Conservation (phyloP, 2,113 vertebrate genomes). For the Glaucidium brasilianum region DNA sequence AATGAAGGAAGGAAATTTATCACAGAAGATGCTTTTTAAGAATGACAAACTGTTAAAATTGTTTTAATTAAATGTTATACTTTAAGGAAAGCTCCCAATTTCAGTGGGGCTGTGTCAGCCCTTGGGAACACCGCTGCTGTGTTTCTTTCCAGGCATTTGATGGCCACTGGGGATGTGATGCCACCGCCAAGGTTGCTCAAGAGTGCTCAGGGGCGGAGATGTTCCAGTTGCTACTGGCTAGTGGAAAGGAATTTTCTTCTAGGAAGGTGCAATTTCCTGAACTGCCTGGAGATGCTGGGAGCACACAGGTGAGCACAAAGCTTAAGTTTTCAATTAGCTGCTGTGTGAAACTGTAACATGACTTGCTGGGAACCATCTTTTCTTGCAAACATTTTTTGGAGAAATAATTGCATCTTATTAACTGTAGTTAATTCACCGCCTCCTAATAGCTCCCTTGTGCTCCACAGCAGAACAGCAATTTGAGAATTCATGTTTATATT, state of each 20-base stretch:
- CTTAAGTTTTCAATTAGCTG: not conserved
- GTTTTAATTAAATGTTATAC: not conserved
- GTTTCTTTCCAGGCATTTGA: not conserved
- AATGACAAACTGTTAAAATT: not conserved
- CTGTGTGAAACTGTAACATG: not conserved
- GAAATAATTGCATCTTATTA: conserved; percentile 23
- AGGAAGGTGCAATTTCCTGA: not conserved
- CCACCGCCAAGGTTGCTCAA: not conserved
- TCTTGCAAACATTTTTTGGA: not conserved
- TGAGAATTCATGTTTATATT: conserved; percentile 10
- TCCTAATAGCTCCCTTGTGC: not conserved
- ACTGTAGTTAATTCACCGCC: not conserved
- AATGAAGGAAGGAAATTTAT: not conserved
- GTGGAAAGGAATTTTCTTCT: not conserved
- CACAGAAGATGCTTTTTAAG: not conserved
- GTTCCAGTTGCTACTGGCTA: not conserved
- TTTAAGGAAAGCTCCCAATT: not conserved
- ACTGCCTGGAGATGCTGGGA: not conserved
- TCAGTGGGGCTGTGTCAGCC: not conserved
- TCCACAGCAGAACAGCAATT: not conserved
- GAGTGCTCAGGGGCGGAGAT: not conserved
- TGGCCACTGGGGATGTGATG: not conserved
- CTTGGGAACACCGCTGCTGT: not conserved
- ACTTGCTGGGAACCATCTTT: not conserved
- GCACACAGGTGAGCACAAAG: not conserved